Evolutionary conservation across 1,140 invertebrate genomes (phyloP).

Genomic region (Drosophila mauritiana): DNA sequence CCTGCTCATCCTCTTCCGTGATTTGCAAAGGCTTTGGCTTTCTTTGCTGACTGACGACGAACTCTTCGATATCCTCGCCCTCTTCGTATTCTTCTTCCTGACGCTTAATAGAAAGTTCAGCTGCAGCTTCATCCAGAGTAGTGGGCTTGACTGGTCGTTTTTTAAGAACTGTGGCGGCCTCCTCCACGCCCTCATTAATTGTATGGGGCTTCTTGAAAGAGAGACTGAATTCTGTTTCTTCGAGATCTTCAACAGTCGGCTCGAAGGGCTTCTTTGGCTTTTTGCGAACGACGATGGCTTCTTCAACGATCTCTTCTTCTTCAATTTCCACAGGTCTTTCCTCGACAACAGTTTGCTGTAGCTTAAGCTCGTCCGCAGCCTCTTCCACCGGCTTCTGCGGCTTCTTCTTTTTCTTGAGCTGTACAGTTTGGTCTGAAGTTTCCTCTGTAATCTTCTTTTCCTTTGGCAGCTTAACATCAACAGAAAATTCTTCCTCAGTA

Average conservation of each 20-base stretch:
- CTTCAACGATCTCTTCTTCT: slow-evolving; percentile 83
- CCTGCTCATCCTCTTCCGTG: slow-evolving; percentile 89
- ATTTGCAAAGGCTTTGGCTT: slow-evolving; percentile 84
- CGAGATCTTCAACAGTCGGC: slow-evolving; percentile 72
- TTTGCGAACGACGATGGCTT: slow-evolving; percentile 69
- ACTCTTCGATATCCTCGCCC: slow-evolving; percentile 85
- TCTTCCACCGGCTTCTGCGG: slow-evolving; percentile 79
- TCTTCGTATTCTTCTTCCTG: slow-evolving; percentile 81
- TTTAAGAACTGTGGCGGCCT: slow-evolving; percentile 77
- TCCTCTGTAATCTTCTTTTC: slow-evolving; percentile 66
- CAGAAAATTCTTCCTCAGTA: slow-evolving; percentile 77
- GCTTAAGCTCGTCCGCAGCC: slow-evolving; percentile 85
- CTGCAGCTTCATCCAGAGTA: slow-evolving; percentile 67
- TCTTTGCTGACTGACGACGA: slow-evolving; percentile 72
- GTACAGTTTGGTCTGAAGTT: slow-evolving; percentile 69
- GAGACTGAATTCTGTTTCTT: slow-evolving; percentile 79
- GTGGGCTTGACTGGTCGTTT: slow-evolving; percentile 78
- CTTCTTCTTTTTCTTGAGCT: slow-evolving; percentile 83
- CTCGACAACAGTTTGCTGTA: slow-evolving; percentile 83
- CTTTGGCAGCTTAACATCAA: slow-evolving; percentile 68
- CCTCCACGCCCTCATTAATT: slow-evolving; percentile 83
- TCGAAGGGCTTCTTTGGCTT: slow-evolving; percentile 76
- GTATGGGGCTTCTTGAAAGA: slow-evolving; percentile 84
- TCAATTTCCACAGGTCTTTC: slow-evolving; percentile 84
- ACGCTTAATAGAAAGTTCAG: slow-evolving; percentile 83